Conservation (phyloP, 2,797 vertebrate genomes). For the Eremophila alpestris region DNA sequence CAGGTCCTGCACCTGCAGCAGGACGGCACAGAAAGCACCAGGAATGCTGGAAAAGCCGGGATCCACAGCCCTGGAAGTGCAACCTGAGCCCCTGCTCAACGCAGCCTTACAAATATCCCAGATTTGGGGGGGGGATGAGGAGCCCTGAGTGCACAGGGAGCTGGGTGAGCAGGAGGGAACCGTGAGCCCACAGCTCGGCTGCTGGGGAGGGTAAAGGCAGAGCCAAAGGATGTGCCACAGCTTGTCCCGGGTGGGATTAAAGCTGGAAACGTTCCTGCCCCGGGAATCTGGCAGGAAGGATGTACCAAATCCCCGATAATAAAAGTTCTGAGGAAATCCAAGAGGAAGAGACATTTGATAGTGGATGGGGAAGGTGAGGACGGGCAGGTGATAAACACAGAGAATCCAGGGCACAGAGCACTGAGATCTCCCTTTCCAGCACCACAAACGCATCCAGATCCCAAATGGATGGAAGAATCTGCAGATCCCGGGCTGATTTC, state of each 20-base stretch:
- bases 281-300: neutral
- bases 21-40: fast-evolving
- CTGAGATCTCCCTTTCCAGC: neutral
- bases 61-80: fast-evolving
- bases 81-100: neutral
- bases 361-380: neutral
- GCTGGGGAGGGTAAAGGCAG: neutral
- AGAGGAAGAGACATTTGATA: neutral
- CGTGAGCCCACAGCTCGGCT: fast-evolving
- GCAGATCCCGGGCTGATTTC: neutral
- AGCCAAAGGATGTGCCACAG: neutral
- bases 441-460: fast-evolving
- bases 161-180: neutral
- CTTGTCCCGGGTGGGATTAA: neutral
- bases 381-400: neutral
- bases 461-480: fast-evolving
- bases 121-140: neutral
- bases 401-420: neutral
- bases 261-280: neutral
- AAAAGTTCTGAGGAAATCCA: neutral
- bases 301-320: neutral
- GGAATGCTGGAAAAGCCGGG: neutral
- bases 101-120: fast-evolving
- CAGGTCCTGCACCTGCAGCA: constrained; percentile 23
- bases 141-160: fast-evolving